phyloP scores from a whole-genome alignment of 2,888 invertebrate genomes.

The Chrysomela aeneicollis region DNA sequence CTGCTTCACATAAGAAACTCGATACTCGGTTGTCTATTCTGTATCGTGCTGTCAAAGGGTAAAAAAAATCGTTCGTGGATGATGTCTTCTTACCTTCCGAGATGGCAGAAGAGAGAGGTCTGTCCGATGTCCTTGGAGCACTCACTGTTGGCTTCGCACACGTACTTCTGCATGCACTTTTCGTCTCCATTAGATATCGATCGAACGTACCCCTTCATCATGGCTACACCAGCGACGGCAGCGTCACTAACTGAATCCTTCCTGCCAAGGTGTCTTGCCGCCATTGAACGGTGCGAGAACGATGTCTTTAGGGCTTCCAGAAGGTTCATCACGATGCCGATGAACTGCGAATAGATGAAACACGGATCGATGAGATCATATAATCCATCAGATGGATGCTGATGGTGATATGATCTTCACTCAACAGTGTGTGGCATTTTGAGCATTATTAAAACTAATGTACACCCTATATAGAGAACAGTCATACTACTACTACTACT shows the following conservation, averaged over 20 bases:
- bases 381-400: too few relatives aligned
- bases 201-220: constrained; percentile 88
- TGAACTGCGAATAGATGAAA: constrained; percentile 71
- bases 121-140: constrained; percentile 83
- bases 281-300: constrained; percentile 88
- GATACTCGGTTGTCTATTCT: too few relatives aligned
- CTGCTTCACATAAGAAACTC: too few relatives aligned
- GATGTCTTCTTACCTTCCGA: constrained; percentile 78
- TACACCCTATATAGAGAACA: too few relatives aligned
- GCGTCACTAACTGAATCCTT: constrained; percentile 92
- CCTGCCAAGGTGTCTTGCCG: constrained; percentile 84
- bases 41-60: too few relatives aligned
- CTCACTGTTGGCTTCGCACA: constrained; percentile 90
- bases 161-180: constrained; percentile 84
- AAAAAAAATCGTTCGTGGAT: not conserved
- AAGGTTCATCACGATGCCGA: constrained; percentile 90
- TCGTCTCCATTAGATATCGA: constrained; percentile 81
- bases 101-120: constrained; percentile 88
- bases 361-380: not conserved
- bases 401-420: too few relatives aligned
- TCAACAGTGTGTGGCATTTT: too few relatives aligned
- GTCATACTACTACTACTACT: too few relatives aligned
- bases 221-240: constrained; percentile 84
- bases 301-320: constrained; percentile 92
- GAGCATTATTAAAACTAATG: too few relatives aligned